A percentile compares a stretch with the other conserved stretches of the same genome.
phyloP scores from a whole-genome alignment of 2,113 vertebrate species.

The Aix galericulata region DNA sequence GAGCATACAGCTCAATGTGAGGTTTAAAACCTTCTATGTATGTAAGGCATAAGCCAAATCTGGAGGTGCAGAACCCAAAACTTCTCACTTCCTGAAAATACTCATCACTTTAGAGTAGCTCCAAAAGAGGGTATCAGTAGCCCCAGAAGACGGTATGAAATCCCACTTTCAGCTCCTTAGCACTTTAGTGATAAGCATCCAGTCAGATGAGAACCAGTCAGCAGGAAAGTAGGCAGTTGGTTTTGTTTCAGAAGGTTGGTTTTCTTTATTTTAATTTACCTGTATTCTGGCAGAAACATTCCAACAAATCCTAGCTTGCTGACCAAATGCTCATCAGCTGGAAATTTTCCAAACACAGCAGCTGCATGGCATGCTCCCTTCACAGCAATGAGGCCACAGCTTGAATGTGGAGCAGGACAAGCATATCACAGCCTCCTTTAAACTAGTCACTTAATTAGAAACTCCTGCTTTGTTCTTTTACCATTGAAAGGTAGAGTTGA shows the following conservation, averaged over 20 bases:
- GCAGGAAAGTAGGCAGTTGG: background rate
- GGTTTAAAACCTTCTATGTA: background rate
- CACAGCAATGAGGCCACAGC: background rate
- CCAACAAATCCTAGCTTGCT: conserved; percentile 59
- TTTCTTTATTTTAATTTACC: conserved; percentile 49
- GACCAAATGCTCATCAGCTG: conserved; percentile 45
- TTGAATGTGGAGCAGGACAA: conserved; percentile 2
- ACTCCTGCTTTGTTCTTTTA: background rate
- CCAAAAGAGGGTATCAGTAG: background rate
- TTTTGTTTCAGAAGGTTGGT: background rate
- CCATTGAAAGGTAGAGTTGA: background rate
- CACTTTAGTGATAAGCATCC: background rate
- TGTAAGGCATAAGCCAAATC: background rate
- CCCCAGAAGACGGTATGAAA: background rate
- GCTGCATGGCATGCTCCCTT: conserved; percentile 42
- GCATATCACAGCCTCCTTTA: background rate
- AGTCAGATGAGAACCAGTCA: background rate
- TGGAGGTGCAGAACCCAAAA: background rate
- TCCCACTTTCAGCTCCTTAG: background rate
- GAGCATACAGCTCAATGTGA: background rate
- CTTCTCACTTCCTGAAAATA: background rate
- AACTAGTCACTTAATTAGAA: background rate
- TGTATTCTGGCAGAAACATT: conserved; percentile 42
- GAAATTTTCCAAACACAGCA: conserved; percentile 54
- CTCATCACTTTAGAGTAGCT: rapidly evolving